These are phyloP conservation scores for Dioctria linearis DNA, from an alignment of 2,888 invertebrate genomes.

Conservation along the genomic window DNA sequence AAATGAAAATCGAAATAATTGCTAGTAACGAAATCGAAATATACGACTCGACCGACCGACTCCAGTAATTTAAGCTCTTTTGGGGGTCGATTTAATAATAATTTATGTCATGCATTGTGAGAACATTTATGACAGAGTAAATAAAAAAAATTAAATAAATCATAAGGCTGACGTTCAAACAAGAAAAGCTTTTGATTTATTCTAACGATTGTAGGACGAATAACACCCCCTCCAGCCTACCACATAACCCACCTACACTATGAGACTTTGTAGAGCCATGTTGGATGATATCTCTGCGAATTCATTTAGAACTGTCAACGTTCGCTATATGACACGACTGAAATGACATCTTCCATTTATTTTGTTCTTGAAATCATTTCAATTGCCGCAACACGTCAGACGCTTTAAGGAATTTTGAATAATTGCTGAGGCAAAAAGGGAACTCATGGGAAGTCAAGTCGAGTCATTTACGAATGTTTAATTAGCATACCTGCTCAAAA, in stretches of 20 bases:
- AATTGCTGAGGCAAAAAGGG: slow-evolving; percentile 32
- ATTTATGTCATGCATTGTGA: slow-evolving; percentile 32
- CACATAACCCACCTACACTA: neutral
- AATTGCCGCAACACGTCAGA: slow-evolving; percentile 49
- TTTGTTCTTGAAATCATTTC: slow-evolving; percentile 47
- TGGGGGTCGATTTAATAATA: slow-evolving; percentile 29
- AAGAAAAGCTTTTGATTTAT: slow-evolving; percentile 47
- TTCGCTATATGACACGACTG: slow-evolving; percentile 47
- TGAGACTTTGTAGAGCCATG: neutral
- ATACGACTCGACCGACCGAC: neutral
- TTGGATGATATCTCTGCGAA: slow-evolving; percentile 40
- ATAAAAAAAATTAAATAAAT: slow-evolving; percentile 39
- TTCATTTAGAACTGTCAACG: slow-evolving; percentile 52
- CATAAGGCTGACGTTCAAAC: slow-evolving; percentile 37
- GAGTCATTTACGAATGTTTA: slow-evolving; percentile 3
- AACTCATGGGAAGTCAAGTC: slow-evolving; percentile 4
- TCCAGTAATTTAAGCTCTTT: slow-evolving; percentile 25
- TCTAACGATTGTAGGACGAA: slow-evolving; percentile 36
- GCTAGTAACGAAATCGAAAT: neutral
- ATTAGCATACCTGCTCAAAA: slow-evolving; percentile 2
- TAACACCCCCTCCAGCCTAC: neutral
- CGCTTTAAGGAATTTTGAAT: slow-evolving; percentile 46
- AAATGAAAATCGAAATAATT: neutral
- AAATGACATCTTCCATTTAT: slow-evolving; percentile 50
- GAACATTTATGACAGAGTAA: slow-evolving; percentile 13